These are phyloP conservation scores for Varecia variegata DNA, from an alignment of 2,797 vertebrate genomes.

Conservation along the genomic window DNA sequence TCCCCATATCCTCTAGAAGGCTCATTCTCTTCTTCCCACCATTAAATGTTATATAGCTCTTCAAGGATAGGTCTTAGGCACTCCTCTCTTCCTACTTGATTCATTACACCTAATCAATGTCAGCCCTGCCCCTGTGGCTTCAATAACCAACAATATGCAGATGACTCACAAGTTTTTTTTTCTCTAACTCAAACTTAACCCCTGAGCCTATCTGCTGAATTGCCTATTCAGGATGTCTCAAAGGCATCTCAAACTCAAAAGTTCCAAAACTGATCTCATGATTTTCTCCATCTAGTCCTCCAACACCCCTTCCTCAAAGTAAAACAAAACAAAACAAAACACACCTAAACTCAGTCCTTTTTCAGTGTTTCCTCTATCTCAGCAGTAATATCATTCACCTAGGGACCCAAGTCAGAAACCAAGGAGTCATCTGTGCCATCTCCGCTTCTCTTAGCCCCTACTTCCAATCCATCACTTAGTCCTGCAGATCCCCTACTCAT, in stretches of 20 bases:
- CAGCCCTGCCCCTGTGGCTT: background rate
- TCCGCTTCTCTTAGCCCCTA: background rate
- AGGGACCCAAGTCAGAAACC: background rate
- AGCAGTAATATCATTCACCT: background rate
- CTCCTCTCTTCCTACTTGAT: background rate
- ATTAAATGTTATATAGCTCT: background rate
- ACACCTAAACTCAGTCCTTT: background rate
- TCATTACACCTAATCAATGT: background rate
- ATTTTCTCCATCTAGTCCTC: background rate
- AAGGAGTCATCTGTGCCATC: background rate
- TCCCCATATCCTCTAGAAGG: background rate
- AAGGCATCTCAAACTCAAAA: background rate
- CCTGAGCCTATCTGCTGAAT: background rate
- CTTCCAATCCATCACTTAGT: background rate
- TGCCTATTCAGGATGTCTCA: background rate
- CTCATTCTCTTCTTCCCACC: background rate
- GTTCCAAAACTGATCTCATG: background rate
- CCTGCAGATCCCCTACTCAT: background rate
- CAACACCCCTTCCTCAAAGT: background rate
- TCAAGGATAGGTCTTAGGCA: background rate
- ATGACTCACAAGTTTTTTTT: background rate
- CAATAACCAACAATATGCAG: background rate
- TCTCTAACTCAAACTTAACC: background rate
- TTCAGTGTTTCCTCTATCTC: background rate
- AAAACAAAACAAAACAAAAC: background rate